Evolutionary conservation across 2,797 vertebrate genomes (phyloP).

Genomic region (Cuniculus paca): DNA sequence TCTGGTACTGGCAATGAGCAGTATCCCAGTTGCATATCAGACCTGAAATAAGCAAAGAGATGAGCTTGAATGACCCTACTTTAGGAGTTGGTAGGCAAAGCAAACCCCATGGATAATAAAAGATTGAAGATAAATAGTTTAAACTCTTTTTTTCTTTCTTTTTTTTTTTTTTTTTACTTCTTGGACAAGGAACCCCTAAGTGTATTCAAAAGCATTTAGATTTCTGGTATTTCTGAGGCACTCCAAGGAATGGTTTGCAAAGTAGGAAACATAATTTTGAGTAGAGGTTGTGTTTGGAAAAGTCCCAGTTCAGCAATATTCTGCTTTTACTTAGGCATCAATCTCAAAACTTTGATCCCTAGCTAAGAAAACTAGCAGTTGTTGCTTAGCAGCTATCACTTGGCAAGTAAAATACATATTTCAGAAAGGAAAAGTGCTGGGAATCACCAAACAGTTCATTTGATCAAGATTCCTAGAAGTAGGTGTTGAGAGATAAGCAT

Average conservation of each 20-base stretch:
- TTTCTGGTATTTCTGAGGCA: slow-evolving; percentile 18
- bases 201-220: slow-evolving; percentile 17
- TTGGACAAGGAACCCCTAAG: background rate
- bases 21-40: background rate
- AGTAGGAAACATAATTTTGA: slow-evolving; percentile 24
- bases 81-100: slow-evolving; percentile 36
- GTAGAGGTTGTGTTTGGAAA: background rate
- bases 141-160: background rate
- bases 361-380: slow-evolving; percentile 60
- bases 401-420: slow-evolving; percentile 19
- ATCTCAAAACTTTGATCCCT: background rate
- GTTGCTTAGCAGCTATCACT: background rate
- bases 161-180: background rate
- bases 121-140: background rate
- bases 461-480: background rate
- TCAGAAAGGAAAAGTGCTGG: background rate
- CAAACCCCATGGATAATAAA: slow-evolving; percentile 20
- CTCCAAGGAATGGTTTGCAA: background rate
- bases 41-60: slow-evolving; percentile 33
- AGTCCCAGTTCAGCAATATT: slow-evolving; percentile 6
- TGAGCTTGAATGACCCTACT: background rate
- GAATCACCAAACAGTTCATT: background rate
- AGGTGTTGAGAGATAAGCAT: background rate
- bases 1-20: background rate
- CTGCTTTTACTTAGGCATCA: slow-evolving; percentile 16